These are phyloP conservation scores for Colostygia pectinataria DNA, from an alignment of 2,888 invertebrate species.

Conservation along the genomic window DNA sequence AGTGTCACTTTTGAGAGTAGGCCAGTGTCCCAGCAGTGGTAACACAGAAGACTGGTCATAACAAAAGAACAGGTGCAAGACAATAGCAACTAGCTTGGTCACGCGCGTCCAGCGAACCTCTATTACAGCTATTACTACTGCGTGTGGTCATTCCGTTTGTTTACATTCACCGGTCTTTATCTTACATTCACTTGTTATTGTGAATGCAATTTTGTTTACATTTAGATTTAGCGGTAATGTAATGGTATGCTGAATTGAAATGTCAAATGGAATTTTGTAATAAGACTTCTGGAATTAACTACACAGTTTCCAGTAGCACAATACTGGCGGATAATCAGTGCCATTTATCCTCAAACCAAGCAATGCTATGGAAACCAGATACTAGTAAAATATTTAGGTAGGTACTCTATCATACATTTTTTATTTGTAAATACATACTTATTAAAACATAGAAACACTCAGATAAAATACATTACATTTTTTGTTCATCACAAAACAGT, in stretches of 20 bases:
- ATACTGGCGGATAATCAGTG: too few species aligned
- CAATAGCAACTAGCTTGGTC: slow-evolving; percentile 6
- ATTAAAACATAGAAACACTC: too few species aligned
- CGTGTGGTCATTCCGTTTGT: slow-evolving; percentile 21
- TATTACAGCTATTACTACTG: slow-evolving; percentile 14
- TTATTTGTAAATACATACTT: too few species aligned
- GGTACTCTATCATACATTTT: too few species aligned
- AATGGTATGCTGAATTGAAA: slow-evolving; percentile 10
- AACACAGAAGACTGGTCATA: too few species aligned
- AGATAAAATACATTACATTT: too few species aligned
- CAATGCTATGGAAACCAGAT: too few species aligned
- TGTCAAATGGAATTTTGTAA: slow-evolving; percentile 5
- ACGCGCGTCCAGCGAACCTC: slow-evolving; percentile 11
- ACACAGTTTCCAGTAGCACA: slow-evolving; percentile 1
- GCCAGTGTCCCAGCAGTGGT: too few species aligned
- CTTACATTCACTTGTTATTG: slow-evolving; percentile 19
- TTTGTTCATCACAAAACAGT: too few species aligned
- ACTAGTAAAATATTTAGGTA: too few species aligned
- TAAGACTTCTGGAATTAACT: neutral
- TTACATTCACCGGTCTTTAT: slow-evolving; percentile 20
- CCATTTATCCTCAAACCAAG: too few species aligned
- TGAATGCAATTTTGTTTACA: slow-evolving; percentile 16
- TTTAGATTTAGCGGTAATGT: slow-evolving; percentile 3
- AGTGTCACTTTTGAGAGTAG: too few species aligned
- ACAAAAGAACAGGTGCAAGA: slow-evolving; percentile 12